A percentile compares a stretch with the other conserved stretches of the same genome.
Conservation (phyloP, 2,888 invertebrate species). For the Cyclophora albipunctata region DNA sequence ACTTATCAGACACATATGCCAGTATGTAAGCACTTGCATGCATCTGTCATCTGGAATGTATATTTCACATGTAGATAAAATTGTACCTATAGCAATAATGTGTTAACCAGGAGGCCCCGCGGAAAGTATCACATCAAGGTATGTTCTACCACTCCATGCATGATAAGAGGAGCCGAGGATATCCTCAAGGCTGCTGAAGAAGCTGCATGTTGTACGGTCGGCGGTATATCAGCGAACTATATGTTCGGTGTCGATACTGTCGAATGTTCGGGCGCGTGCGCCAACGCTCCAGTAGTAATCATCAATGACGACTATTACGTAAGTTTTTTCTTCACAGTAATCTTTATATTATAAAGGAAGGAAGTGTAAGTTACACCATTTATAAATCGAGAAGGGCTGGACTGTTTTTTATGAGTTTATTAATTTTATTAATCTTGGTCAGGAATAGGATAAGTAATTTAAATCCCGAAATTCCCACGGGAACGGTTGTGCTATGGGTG, state of each 20-base stretch:
- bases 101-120: conserved; percentile 32
- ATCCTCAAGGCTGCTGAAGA: conserved; percentile 46
- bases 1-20: no score
- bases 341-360: neutral
- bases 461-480: no score
- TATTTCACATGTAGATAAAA: no score
- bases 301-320: conserved; percentile 64
- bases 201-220: conserved; percentile 39
- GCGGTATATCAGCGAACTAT: conserved; percentile 42
- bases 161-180: conserved; percentile 53
- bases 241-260: conserved; percentile 58
- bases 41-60: no score
- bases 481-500: no score
- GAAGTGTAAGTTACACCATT: no score
- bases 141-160: conserved; percentile 57
- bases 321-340: conserved; percentile 16
- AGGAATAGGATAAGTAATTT: no score
- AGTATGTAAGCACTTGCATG: no score
- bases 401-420: no score
- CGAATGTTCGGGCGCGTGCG: conserved; percentile 61
- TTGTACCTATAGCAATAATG: no score
- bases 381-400: no score
- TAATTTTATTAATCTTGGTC: no score
- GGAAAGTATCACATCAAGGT: conserved; percentile 60
- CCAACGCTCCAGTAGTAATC: conserved; percentile 53